Base-by-base conservation (phyloP, 2,888 invertebrate genomes). In the Andrena chrysosceles region DNA sequence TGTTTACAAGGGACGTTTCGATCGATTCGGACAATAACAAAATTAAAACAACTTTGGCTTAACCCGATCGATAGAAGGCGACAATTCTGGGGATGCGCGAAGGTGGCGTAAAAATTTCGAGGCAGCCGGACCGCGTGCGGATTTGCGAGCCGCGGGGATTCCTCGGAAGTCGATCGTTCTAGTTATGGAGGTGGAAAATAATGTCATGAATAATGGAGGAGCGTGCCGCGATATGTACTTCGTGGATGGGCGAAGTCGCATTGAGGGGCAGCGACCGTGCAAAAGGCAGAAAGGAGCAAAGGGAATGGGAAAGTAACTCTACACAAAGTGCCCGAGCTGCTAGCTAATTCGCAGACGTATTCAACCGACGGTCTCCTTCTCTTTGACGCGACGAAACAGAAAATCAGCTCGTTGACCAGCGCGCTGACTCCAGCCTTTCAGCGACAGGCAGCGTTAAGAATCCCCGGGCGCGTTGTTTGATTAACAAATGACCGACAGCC, bases 181-280 rank as follows among this genome's bases (percentile, higher is more conserved):
- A 85, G 80, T 85, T 85, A 85, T 85, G 85, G 85, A 81, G 68
- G 81, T 81, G 84, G 84, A 85, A 84, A 84, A 84, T 84, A 85
- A 84, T 84, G 72, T 85, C 72, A 80, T 84, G 84, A 85, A 84
- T 84, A 84, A 84, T 80, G 85, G 84, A 84, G 70, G 68, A 66
- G 73, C 77, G 73, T 64, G 60, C 64, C 72, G 83, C 83, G 83
- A 73, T 83, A 77, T 77, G 68, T 72, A 64, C 67, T 71, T 62
- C 60, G 70, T 66, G 20, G 71, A 64, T 64, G 68, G 68, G 29
- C 6, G 71, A 66, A 68, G 79, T 68, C 68, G 68, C 72, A 79
- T 81, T 74, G 80, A 80, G 52, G 80, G 59, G 69, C 54, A 59
- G 62, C 73, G 70, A 82, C 35, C 82, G 81, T 82, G 82, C 49